These are phyloP conservation scores for Pygoscelis antarcticus DNA, from an alignment of 2,113 vertebrate genomes.

Conservation along the genomic window DNA sequence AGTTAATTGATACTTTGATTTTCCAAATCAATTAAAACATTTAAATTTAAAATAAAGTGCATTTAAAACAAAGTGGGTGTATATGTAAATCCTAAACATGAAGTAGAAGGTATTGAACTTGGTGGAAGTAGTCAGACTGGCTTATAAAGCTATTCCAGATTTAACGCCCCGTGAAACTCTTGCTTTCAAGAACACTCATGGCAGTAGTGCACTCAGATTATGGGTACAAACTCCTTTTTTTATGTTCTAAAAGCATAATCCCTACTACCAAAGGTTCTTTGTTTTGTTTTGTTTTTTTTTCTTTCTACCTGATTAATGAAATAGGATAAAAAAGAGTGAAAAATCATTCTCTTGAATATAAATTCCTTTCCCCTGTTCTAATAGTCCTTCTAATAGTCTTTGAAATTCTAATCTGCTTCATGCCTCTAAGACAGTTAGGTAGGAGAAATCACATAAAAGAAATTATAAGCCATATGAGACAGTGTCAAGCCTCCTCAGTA, in stretches of 20 bases:
- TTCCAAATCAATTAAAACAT: background rate
- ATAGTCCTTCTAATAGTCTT: background rate
- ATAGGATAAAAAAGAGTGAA: background rate
- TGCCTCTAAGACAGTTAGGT: background rate
- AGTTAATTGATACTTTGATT: background rate
- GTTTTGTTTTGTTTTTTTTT: background rate
- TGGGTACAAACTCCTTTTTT: background rate
- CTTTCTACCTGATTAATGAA: background rate
- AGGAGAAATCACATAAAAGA: background rate
- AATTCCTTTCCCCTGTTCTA: background rate
- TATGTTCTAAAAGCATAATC: background rate
- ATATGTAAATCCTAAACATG: background rate
- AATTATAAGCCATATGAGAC: background rate
- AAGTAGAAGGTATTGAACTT: background rate
- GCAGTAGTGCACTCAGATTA: background rate
- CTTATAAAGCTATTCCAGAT: background rate
- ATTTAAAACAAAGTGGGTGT: background rate
- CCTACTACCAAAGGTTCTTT: background rate
- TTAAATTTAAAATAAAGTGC: background rate
- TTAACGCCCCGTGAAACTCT: background rate
- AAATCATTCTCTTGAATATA: background rate
- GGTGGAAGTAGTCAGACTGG: background rate
- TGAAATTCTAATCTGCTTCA: background rate
- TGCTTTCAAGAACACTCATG: background rate
- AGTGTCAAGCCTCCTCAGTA: background rate